phyloP scores from a whole-genome alignment of 2,113 vertebrate genomes.

The Trachemys scripta region DNA sequence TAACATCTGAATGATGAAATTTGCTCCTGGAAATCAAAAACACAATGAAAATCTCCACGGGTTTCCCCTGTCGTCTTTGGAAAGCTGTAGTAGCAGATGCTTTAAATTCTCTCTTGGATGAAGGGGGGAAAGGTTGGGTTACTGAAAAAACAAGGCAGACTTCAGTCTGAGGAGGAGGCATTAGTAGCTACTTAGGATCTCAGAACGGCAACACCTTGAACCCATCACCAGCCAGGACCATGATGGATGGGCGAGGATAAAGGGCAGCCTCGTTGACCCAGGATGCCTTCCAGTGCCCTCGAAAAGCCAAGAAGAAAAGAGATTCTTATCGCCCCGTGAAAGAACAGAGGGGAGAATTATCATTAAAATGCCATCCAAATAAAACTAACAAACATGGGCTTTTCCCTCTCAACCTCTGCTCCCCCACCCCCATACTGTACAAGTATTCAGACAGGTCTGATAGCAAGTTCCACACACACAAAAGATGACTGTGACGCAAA shows the following conservation, averaged over 20 bases:
- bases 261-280: slow-evolving; percentile 71
- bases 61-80: slow-evolving; percentile 3
- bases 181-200: slow-evolving; percentile 75
- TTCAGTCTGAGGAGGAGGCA: slow-evolving; percentile 67
- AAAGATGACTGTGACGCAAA: slow-evolving; percentile 59
- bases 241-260: slow-evolving; percentile 77
- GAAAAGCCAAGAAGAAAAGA: slow-evolving; percentile 72
- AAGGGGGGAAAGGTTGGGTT: slow-evolving; percentile 70
- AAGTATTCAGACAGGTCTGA: neutral
- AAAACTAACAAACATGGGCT: slow-evolving; percentile 69
- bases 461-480: neutral
- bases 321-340: slow-evolving; percentile 72
- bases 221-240: slow-evolving; percentile 70
- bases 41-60: slow-evolving; percentile 19
- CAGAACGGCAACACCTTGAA: slow-evolving; percentile 76
- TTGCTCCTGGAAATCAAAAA: slow-evolving; percentile 56
- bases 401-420: slow-evolving; percentile 54
- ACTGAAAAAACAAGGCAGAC: slow-evolving; percentile 77
- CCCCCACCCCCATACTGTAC: slow-evolving; percentile 54
- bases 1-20: neutral
- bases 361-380: slow-evolving; percentile 74
- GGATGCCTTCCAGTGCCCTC: slow-evolving; percentile 73
- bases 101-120: slow-evolving; percentile 68
- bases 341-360: slow-evolving; percentile 72
- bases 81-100: slow-evolving; percentile 67